These are phyloP conservation scores for Poecile montanus DNA, from an alignment of 2,797 vertebrate species.

Conservation along the genomic window DNA sequence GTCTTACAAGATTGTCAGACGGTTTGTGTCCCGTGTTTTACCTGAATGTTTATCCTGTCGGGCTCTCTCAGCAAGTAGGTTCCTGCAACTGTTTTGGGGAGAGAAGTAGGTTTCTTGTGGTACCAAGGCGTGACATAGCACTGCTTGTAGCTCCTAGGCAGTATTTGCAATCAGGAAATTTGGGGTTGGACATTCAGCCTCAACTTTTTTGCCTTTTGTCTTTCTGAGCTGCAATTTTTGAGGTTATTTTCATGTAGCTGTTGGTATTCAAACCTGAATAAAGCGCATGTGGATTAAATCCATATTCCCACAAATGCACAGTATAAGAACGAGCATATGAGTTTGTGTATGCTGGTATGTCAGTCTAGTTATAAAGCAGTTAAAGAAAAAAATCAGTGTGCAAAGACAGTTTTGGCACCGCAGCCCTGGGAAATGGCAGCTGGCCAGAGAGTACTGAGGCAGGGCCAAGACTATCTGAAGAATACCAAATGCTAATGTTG, in stretches of 20 bases:
- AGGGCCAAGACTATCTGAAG: conserved; percentile 69
- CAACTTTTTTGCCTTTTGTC: not conserved
- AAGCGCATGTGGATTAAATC: conserved; percentile 13
- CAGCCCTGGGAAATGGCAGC: conserved; percentile 78
- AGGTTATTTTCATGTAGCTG: not conserved
- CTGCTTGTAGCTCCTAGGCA: not conserved
- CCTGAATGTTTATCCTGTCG: not conserved
- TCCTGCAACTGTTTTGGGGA: not conserved
- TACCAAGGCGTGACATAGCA: not conserved
- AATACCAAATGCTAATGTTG: conserved; percentile 59
- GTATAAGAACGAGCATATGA: not conserved
- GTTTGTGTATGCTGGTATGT: not conserved
- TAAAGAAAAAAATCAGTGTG: conserved; percentile 8
- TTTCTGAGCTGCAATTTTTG: not conserved
- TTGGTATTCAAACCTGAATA: not conserved
- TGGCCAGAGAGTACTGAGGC: conserved; percentile 63
- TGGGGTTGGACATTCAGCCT: not conserved
- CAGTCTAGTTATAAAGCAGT: conserved; percentile 38
- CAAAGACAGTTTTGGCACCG: conserved; percentile 66
- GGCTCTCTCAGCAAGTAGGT: not conserved
- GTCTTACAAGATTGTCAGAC: not conserved
- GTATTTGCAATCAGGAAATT: not conserved
- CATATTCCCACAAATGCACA: not conserved
- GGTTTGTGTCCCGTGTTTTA: not conserved
- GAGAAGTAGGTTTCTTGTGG: not conserved